Base-by-base conservation (phyloP, 2,888 invertebrate genomes). In the Invenusta paracnida region DNA sequence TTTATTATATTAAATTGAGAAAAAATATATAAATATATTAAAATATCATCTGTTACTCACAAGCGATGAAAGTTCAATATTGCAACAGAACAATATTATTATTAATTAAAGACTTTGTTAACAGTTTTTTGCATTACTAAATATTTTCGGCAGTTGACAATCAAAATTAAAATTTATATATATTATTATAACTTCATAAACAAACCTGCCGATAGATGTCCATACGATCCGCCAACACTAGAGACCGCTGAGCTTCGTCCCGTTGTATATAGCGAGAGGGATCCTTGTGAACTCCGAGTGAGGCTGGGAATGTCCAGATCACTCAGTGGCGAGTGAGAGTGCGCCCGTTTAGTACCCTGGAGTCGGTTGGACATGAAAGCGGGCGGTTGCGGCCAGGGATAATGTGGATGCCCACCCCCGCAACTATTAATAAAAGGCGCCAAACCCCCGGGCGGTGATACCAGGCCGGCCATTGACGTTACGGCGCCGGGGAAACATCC, bases 301-400 rank as follows among this genome's bases (percentile, higher is more conserved):
- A 98, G 95, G 85, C 96, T 96, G 90, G 96, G 96, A 90, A 98
- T 94, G 92, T 98, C 97, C 88, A 97, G 95, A 88, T 97, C 97
- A 0, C 97, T 96, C 91, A 97, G 97, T 17, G 97, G 97, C 11
- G 93, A 93, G 91, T 96, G 96, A 86, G 97, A 97, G 0, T 97
- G 93, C 0, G 97, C 30, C 28, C 86, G 85, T 28, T 85, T 84
- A 1, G 23, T 31, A 0, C 86, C 84, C 67, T 73, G 73, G 2
- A 73, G 73, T 25, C 73, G 73, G 25, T 73, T 73, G 73, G 11
- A 13, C 11, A 73, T 23, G 2, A 73, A 23, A n/a, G n/a, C n/a
- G n/a, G n/a, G n/a, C n/a, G n/a, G n/a, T n/a, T n/a, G n/a, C 2
- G 73, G 73, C 73, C 73, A 73, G 2, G 5, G 73, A 23, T 73